Evolutionary conservation across 2,113 vertebrate species (phyloP), one percentile per base, ranked within the genome.

Genomic region (Melanostigma gelatinosum): DNA sequence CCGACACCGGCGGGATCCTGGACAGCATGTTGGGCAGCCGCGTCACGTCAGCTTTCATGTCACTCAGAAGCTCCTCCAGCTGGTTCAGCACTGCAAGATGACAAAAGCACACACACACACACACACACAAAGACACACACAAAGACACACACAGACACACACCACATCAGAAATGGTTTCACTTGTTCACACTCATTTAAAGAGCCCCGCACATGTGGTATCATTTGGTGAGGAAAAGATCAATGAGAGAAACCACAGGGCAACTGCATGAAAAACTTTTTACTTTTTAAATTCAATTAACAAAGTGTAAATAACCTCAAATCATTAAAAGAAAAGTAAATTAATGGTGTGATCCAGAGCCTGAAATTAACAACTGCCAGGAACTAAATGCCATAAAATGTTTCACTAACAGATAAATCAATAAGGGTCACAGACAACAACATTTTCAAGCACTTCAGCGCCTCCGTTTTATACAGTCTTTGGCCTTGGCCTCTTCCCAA

Each of bases 11-110:
- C 0, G 98, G 98, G 87, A 99, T 98, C 74, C 98, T 95, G 66
- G 97, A 98, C 83, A 99, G 89, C 97, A 98, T 98, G 94, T 98
- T 98, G 72, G 98, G 98, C 92, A 99, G 90, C 72, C 98, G 96
- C 0, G 98, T 99, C 83, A 99, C 98, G 0, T 99, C 98, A 0
- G 98, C 98, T 85, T 99, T 99, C 98, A 99, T 99, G 93, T 99
- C 98, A 0, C 98, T 99, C 93, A 99, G 93, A 87, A 99, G 95
- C 88, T 99, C 98, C 94, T 99, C 98, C 52, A 99, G 94, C 94
- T 99, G 98, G 95, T 99, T 99, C 90, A 99, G 88, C 81, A 99
- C 98, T 99, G 94, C 0, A 24, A 40, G 82, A 63, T 16, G 50
- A 78, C 4, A 10, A 3, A 54, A 46, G 69, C 57, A 32, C 18